Evolutionary conservation across 2,888 invertebrate species (phyloP), one percentile per base, ranked within the genome.

Genomic region (Yponomeuta plumbellus): DNA sequence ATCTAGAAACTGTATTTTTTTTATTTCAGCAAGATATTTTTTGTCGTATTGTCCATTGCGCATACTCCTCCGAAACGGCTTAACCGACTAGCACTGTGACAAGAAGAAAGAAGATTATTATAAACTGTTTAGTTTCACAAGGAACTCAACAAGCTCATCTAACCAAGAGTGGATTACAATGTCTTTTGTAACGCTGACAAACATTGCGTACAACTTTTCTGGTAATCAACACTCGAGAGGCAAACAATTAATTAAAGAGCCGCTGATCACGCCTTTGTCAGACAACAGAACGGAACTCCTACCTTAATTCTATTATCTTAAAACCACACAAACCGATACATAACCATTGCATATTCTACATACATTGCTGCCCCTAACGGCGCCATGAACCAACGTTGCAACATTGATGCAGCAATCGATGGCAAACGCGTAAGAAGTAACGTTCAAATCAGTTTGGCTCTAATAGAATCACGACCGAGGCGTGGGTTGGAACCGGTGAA

Each of bases 401-500:
- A 52, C 13, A 52, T 2, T 4, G 17, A 17, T 17, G 5, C 3
- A 52, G 44, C 44, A 52, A 52, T 52, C 17, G 44, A 52, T 52
- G 17, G 3, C 5, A 1, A 52, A 52, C 5, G 44, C 44, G 44
- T 52, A 17, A 52, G 17, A 13, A 17, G 44, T 52, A 52, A 52
- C 44, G 17, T 52, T 52, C 17, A 17, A 52, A 52, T 52, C 44
- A 13, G 44, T 52, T 52, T 1, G 13, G 17, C 2, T 52, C 44
- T 17, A 52, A 4, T 52, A 52, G 44, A 52, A 52, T 52, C 44
- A 52, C 44, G 39, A 23, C 23, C 67, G 21, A 70, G 66, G 72
- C 70, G 72, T 70, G 69, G 71, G 71, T 67, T 69, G 69, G 70
- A 71, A 73, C 74, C 74, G 77, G 87, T 80, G 89, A 90, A 89